phyloP scores from a whole-genome alignment of 2,113 vertebrate species.

The Cavia porcellus region DNA sequence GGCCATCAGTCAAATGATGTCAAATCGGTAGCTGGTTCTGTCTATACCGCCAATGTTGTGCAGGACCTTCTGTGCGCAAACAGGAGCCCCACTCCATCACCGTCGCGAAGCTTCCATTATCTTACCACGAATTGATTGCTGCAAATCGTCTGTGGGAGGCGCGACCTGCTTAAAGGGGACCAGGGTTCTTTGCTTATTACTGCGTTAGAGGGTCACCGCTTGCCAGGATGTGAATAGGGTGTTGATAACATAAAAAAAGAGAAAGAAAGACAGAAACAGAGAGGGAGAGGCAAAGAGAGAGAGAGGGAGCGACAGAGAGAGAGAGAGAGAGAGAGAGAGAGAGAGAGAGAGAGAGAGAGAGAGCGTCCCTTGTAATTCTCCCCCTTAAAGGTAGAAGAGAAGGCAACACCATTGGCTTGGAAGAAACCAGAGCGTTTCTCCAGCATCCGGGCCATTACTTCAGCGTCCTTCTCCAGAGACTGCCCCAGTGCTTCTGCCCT shows the following conservation, averaged over 20 bases:
- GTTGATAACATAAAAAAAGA: neutral
- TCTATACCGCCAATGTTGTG: neutral
- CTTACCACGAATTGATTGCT: neutral
- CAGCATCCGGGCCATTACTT: neutral
- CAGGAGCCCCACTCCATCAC: neutral
- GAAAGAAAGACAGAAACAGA: neutral
- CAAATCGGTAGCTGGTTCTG: neutral
- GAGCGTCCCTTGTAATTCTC: neutral
- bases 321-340: neutral
- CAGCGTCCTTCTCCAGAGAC: neutral
- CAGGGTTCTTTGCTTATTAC: neutral
- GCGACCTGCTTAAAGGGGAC: conserved; percentile 36
- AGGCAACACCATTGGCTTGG: neutral
- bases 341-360: neutral
- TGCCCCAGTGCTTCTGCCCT: neutral
- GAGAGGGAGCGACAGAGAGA: neutral
- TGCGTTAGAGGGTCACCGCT: neutral
- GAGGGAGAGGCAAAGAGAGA: neutral
- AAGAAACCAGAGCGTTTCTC: neutral
- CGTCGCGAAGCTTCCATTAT: neutral
- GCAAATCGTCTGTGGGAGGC: conserved; percentile 28
- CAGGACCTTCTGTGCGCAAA: neutral
- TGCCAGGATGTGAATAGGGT: neutral
- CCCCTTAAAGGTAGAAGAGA: neutral
- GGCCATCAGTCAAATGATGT: conserved; percentile 16